Evolutionary conservation across 2,797 vertebrate genomes (phyloP).

Genomic region (Numenius phaeopus): DNA sequence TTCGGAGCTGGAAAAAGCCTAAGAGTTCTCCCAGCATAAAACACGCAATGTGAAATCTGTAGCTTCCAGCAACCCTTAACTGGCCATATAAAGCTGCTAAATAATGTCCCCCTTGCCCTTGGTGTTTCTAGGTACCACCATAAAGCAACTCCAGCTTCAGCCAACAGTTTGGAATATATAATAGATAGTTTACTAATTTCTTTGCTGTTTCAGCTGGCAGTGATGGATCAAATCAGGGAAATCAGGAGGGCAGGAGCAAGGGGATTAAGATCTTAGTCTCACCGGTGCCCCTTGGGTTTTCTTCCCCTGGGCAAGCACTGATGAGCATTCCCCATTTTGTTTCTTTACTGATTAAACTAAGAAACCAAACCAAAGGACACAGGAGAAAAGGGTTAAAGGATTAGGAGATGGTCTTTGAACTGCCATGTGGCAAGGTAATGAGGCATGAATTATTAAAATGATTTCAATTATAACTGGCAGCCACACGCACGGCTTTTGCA

Average conservation of each 20-base stretch:
- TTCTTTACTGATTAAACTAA: constrained; percentile 51
- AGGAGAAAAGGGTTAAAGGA: constrained; percentile 63
- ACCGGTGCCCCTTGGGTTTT: neutral
- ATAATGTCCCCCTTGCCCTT: neutral
- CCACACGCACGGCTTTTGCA: neutral
- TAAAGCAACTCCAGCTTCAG: neutral
- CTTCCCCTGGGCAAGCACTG: neutral
- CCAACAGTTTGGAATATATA: neutral
- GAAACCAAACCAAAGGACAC: constrained; percentile 42
- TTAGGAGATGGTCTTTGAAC: constrained; percentile 67
- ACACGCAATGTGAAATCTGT: neutral
- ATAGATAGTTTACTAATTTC: neutral
- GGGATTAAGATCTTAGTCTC: neutral
- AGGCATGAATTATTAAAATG: constrained; percentile 71
- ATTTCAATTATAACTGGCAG: constrained; percentile 68
- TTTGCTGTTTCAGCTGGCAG: neutral
- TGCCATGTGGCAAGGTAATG: constrained; percentile 66
- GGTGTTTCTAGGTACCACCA: neutral
- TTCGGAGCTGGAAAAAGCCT: neutral
- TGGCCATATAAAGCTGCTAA: neutral
- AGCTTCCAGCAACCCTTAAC: neutral
- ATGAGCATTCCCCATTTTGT: constrained; percentile 12
- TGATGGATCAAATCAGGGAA: neutral
- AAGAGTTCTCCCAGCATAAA: neutral
- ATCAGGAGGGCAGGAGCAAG: neutral